phyloP scores from a whole-genome alignment of 2,797 vertebrate species.

The Taenioides sp. region DNA sequence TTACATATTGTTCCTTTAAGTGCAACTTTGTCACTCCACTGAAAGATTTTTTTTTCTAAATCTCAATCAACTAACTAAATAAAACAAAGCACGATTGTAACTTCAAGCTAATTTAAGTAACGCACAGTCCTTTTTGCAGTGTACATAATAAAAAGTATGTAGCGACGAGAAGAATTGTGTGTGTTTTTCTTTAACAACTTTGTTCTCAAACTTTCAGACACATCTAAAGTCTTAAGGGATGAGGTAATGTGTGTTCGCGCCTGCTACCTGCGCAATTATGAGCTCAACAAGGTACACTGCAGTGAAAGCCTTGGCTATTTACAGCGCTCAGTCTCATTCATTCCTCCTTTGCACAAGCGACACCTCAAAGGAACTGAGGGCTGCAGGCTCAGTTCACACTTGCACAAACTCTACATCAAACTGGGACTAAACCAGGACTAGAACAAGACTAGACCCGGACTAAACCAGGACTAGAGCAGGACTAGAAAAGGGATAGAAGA shows the following conservation, averaged over 20 bases:
- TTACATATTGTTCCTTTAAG: not conserved
- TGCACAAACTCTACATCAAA: not conserved
- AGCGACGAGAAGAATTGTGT: conserved; percentile 6
- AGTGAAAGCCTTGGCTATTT: conserved; percentile 65
- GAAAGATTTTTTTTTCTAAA: not conserved
- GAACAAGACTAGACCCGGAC: no score
- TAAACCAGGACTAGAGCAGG: no score
- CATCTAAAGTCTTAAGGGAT: conserved; percentile 41
- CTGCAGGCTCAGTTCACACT: conserved; percentile 23
- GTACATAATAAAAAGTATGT: conserved; percentile 27
- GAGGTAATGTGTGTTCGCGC: conserved; percentile 51
- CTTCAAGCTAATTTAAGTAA: no score
- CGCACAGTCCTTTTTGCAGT: not conserved
- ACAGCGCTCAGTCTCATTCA: conserved; percentile 27
- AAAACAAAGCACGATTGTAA: no score
- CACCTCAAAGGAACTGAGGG: conserved; percentile 40
- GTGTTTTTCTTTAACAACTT: conserved; percentile 18
- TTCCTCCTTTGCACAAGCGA: conserved; percentile 34
- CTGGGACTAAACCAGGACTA: not conserved
- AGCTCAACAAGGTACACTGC: conserved; percentile 63
- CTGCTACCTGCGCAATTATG: conserved; percentile 67
- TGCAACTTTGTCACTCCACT: no score
- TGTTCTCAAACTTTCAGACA: conserved; percentile 37
- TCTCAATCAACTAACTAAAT: no score
- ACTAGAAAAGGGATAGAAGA: no score